Conservation (phyloP, 2,888 invertebrate species). For the Drosophila eohydei region DNA sequence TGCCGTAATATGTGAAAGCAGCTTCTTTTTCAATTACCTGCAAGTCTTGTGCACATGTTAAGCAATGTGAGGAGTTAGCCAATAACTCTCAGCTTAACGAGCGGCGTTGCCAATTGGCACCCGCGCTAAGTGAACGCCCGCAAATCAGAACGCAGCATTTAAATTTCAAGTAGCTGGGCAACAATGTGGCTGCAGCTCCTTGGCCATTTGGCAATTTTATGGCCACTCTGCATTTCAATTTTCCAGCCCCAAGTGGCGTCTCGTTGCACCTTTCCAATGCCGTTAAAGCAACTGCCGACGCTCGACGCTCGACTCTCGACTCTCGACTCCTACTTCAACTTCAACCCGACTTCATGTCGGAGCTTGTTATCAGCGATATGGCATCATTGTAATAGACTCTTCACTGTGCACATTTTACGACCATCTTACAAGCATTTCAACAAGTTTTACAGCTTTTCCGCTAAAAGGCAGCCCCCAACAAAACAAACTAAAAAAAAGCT, state of each 20-base stretch:
- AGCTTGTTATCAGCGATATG: slow-evolving; percentile 66
- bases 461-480: slow-evolving; percentile 71
- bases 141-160: slow-evolving; percentile 34
- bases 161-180: slow-evolving; percentile 40
- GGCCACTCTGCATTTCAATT: slow-evolving; percentile 58
- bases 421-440: slow-evolving; percentile 75
- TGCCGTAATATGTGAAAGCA: background rate
- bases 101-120: slow-evolving; percentile 24
- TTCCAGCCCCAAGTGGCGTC: slow-evolving; percentile 43
- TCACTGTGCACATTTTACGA: slow-evolving; percentile 74
- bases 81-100: slow-evolving; percentile 27
- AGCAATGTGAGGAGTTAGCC: background rate
- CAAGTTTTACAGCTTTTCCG: slow-evolving; percentile 81
- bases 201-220: slow-evolving; percentile 65
- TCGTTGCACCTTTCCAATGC: slow-evolving; percentile 56
- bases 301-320: background rate
- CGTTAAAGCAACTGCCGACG: slow-evolving; percentile 33
- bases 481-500: slow-evolving; percentile 42
- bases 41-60: background rate
- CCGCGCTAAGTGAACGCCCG: slow-evolving; percentile 26
- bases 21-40: background rate
- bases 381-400: slow-evolving; percentile 78
- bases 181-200: slow-evolving; percentile 56
- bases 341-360: slow-evolving; percentile 10
- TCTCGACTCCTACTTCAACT: slow-evolving; percentile 22